Base-by-base conservation (phyloP, 1,140 invertebrate genomes). In the Chymomyza costata region DNA sequence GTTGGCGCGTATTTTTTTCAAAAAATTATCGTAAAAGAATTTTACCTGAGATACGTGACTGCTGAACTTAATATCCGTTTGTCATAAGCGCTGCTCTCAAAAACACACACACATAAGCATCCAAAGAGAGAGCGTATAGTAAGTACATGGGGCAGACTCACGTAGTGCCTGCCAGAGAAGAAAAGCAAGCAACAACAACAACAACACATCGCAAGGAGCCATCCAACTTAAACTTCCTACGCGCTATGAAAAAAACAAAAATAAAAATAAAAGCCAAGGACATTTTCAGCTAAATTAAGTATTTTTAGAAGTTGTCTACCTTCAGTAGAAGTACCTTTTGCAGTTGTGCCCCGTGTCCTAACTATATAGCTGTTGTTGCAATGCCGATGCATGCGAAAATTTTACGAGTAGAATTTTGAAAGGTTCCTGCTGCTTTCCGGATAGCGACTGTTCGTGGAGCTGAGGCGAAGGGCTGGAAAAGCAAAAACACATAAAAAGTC, bases 21-120 rank as follows among this genome's bases (percentile, higher is more conserved):
- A 60, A 73, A 78, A 80, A 80, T 80, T 80, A 80, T 78, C 73
- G 73, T 78, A 78, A 78, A 78, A 78, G 73, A 80, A 80, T 80
- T 80, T 80, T 73, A 80, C 73, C 73, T 80, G 73, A 58, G 64
- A 68, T 68, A 80, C 73, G 73, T 80, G 73, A 80, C 73, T 80
- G 68, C 67, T 73, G 73, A 73, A 80, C 74, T 80, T 80, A 80
- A 80, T 80, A 80, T 80, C 73, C 73, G 73, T 81, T 80, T 80
- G 73, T 80, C 74, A 80, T 80, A 80, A 80, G 74, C 73, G 67
- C 63, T 80, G 71, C 73, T 67, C 58, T 62, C 44, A 58, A 52
- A 60, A 17, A 46, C n/a, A 49, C 28, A 64, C 16, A 43, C 39
- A 47, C 6, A 34, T 35, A 49, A 6, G 38, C 3, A 14, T 5